phyloP scores from a whole-genome alignment of 2,797 vertebrate genomes.

The Artibeus jamaicensis region DNA sequence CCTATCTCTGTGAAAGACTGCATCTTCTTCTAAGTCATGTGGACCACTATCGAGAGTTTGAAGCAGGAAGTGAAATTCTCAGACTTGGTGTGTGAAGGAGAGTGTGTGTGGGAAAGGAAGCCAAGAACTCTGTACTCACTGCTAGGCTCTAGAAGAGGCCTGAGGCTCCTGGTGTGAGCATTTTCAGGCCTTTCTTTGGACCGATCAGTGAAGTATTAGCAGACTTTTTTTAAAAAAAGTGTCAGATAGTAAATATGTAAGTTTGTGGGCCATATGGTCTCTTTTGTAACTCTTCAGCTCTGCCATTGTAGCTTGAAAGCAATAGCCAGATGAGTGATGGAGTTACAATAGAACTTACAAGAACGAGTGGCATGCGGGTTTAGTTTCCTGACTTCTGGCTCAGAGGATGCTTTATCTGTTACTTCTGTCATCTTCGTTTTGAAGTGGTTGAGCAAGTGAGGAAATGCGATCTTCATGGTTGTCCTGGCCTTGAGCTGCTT shows the following conservation, averaged over 20 bases:
- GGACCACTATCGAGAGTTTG: background rate
- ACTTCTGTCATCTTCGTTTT: conserved; percentile 1
- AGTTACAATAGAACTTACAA: background rate
- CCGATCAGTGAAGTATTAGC: background rate
- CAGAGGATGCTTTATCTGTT: conserved; percentile 24
- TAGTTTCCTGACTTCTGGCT: background rate
- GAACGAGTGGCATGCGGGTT: background rate
- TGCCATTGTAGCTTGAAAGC: background rate
- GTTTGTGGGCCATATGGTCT: background rate
- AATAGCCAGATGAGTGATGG: background rate
- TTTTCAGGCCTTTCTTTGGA: background rate
- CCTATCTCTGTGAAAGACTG: background rate
- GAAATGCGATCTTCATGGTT: background rate
- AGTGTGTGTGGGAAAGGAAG: background rate
- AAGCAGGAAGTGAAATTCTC: background rate
- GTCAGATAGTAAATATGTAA: background rate
- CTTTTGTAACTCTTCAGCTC: background rate
- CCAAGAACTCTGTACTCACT: background rate
- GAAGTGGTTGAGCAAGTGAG: conserved; percentile 48
- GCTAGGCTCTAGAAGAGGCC: background rate
- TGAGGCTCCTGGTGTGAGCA: background rate
- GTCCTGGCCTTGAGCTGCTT: conserved; percentile 57
- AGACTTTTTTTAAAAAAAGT: background rate
- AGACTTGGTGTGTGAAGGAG: background rate
- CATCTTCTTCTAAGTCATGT: background rate